Percentiles rank a stretch among this genome's conserved stretches.
These are phyloP conservation scores for Sebastolobus alascanus DNA, from an alignment of 2,797 vertebrate genomes.

Conservation along the genomic window DNA sequence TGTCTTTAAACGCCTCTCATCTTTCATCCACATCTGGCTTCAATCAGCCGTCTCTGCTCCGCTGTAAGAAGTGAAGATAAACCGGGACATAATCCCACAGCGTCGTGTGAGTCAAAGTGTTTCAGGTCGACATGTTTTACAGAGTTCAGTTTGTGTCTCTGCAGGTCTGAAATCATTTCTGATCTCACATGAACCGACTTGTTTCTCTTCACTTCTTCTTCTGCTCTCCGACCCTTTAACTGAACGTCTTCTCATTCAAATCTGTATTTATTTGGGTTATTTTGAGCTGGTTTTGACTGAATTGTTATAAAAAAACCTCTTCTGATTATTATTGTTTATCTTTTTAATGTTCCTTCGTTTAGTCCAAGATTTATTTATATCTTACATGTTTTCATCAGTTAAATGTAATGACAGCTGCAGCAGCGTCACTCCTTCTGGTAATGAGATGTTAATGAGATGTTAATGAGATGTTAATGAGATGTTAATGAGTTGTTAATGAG, in stretches of 20 bases:
- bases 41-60: conserved; percentile 31
- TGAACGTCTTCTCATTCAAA: no score
- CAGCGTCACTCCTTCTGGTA: no score
- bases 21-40: conserved; percentile 68
- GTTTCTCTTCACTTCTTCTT: conserved; percentile 2
- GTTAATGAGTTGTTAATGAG: no score
- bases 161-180: conserved; percentile 1
- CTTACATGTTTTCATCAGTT: no score
- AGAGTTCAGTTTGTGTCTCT: conserved; percentile 15
- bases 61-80: conserved; percentile 37
- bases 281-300: not conserved
- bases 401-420: no score
- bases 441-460: no score
- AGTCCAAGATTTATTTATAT: no score
- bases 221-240: not conserved
- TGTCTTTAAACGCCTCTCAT: conserved; percentile 47
- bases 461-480: no score
- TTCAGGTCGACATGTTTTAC: conserved; percentile 5
- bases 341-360: no score
- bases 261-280: no score
- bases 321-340: not conserved
- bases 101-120: not conserved
- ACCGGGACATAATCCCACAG: not conserved
- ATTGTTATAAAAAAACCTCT: not conserved
- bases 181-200: not conserved